Evolutionary conservation across 2,113 vertebrate species (phyloP), one percentile per base, ranked within the genome.

Genomic region (Myrmecophaga tridactyla): DNA sequence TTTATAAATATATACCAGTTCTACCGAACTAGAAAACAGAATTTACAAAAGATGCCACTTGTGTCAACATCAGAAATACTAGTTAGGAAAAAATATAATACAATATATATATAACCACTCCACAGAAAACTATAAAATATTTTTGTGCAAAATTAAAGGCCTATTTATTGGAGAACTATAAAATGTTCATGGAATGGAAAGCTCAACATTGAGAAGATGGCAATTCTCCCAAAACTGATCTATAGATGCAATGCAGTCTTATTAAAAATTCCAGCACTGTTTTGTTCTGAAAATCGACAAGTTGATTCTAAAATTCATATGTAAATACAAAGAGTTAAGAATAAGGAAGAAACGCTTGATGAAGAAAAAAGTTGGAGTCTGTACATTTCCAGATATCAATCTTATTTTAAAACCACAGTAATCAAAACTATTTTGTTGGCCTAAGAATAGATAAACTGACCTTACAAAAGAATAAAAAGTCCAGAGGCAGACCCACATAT

Each of bases 221-320:
- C 51, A 39, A 8, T 63, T 86, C 36, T 67, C 29, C 21, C 34
- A 20, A 82, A 72, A 36, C 6, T 67, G 41, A 62, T 43, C 5
- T 77, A 48, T n/a, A n/a, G n/a, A n/a, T n/a, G n/a, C n/a, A n/a
- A n/a, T 41, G 21, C 18, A 46, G 51, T 90, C 18, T 77, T 86
- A 75, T 46, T 36, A 65, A 63, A 94, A 92, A 86, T 80, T 69
- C 31, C n/a, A 60, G 56, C 34, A 34, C 20, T 86, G 69, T 70
- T 14, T 3, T 21, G 20, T 67, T 36, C n/a, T 92, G 14, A 41
- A 86, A 90, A 87, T 60, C 84, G 46, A 51, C 15, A 93, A 91
- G 88, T 25, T 51, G 27, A 83, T 87, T 90, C 51, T 88, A 93
- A 94, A 85, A 88, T 75, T 51, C 78, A 48, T 58, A 62, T 27